These are phyloP conservation scores for Chrysomallon squamiferum DNA, from an alignment of 1,140 invertebrate species.

Conservation along the genomic window DNA sequence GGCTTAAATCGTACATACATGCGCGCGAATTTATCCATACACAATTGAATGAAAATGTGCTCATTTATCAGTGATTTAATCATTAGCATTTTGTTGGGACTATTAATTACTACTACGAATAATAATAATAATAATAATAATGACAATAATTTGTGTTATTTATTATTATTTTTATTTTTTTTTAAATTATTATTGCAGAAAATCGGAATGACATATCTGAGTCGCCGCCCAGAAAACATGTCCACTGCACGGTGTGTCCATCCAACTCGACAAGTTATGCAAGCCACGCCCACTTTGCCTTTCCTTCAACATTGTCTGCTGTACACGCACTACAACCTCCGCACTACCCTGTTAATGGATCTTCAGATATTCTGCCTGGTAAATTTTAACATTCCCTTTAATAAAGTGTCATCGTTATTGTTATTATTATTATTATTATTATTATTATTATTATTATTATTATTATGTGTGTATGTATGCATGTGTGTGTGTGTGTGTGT, in stretches of 20 bases:
- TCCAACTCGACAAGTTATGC: slow-evolving; percentile 12
- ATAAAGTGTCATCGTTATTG: no score
- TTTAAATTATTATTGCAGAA: slow-evolving; percentile 22
- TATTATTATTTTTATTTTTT: not conserved
- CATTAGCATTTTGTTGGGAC: no score
- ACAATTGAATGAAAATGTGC: no score
- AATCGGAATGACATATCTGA: slow-evolving; percentile 16
- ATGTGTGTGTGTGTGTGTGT: no score
- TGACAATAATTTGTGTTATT: no score
- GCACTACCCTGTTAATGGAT: slow-evolving; percentile 25
- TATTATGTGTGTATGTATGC: no score
- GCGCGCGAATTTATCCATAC: no score
- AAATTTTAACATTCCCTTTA: not conserved
- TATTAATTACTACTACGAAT: no score
- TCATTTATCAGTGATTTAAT: no score
- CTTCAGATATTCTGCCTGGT: slow-evolving; percentile 37
- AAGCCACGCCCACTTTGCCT: slow-evolving; percentile 5
- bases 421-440: no score
- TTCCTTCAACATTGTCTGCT: slow-evolving; percentile 26
- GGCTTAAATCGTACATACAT: not conserved
- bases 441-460: no score
- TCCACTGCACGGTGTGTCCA: slow-evolving; percentile 18
- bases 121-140: no score
- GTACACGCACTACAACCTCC: slow-evolving; percentile 44
- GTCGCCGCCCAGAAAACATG: slow-evolving; percentile 11